Percentiles rank a stretch among this genome's conserved stretches.
These are phyloP conservation scores for Pipra filicauda DNA, from an alignment of 2,113 vertebrate genomes.

Conservation along the genomic window DNA sequence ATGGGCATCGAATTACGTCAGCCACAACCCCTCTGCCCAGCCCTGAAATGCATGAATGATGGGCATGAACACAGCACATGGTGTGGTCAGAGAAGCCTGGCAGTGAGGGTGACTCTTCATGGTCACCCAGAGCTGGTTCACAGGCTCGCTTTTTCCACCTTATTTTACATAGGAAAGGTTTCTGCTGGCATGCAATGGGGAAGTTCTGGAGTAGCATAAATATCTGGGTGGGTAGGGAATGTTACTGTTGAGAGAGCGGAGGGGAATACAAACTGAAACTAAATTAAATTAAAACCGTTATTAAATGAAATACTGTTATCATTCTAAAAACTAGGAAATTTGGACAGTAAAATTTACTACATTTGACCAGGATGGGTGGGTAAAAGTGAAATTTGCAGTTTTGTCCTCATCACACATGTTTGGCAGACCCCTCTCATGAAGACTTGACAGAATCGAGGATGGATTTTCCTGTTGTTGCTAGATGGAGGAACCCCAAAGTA, in stretches of 20 bases:
- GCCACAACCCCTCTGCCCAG: neutral
- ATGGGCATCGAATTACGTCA: accelerated
- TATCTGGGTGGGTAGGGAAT: neutral
- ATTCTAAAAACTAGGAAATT: neutral
- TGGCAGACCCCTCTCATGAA: neutral
- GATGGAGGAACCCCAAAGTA: neutral
- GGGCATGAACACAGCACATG: neutral
- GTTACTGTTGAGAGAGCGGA: neutral
- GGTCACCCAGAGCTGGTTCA: neutral
- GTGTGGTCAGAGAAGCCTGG: neutral
- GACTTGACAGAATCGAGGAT: neutral
- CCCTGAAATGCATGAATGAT: neutral
- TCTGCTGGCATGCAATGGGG: neutral
- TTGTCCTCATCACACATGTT: neutral
- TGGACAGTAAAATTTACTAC: neutral
- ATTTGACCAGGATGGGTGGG: neutral
- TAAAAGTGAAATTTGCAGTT: neutral
- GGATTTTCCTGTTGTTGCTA: neutral
- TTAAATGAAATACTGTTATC: neutral
- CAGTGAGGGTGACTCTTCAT: neutral
- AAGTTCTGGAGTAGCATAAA: neutral
- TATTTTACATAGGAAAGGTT: neutral
- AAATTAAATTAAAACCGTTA: too few species aligned
- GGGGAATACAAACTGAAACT: too few species aligned
- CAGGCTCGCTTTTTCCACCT: neutral